These are phyloP conservation scores for Enteromius viviparus DNA, from an alignment of 2,797 vertebrate species.

Conservation along the genomic window DNA sequence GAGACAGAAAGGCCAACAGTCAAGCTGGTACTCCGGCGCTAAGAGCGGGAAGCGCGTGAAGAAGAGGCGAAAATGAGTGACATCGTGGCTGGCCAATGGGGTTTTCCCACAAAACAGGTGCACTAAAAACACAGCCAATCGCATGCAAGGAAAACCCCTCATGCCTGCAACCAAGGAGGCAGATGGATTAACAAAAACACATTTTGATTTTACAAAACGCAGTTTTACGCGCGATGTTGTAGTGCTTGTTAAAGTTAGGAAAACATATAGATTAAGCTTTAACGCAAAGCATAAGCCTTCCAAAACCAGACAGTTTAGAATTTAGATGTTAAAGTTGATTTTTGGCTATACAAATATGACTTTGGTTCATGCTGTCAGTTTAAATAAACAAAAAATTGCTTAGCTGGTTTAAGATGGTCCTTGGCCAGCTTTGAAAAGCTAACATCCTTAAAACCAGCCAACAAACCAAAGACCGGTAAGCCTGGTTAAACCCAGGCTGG, in stretches of 20 bases:
- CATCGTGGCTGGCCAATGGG: conserved; percentile 38
- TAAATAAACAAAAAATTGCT: not conserved
- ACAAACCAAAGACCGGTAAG: not conserved
- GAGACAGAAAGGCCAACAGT: conserved; percentile 47
- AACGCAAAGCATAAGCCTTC: not conserved
- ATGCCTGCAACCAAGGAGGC: not conserved
- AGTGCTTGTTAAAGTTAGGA: not conserved
- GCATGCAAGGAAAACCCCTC: not conserved
- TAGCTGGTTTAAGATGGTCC: not conserved
- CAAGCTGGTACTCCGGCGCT: conserved; percentile 36
- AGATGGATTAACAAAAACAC: not conserved
- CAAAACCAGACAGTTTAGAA: not conserved
- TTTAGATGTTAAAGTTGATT: not conserved
- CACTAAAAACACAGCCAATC: conserved; percentile 40
- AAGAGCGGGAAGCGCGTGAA: conserved; percentile 35
- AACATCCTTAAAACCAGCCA: not conserved
- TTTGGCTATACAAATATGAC: not conserved
- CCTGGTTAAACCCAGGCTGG: not conserved
- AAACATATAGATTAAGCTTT: not conserved
- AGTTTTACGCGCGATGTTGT: not conserved
- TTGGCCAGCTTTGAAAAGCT: not conserved
- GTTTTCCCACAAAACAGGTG: conserved; percentile 45
- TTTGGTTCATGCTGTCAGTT: not conserved
- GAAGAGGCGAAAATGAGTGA: conserved; percentile 24
- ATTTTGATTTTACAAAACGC: not conserved